These are phyloP conservation scores for Cottus gobio DNA, from an alignment of 2,113 vertebrate species.

Conservation along the genomic window DNA sequence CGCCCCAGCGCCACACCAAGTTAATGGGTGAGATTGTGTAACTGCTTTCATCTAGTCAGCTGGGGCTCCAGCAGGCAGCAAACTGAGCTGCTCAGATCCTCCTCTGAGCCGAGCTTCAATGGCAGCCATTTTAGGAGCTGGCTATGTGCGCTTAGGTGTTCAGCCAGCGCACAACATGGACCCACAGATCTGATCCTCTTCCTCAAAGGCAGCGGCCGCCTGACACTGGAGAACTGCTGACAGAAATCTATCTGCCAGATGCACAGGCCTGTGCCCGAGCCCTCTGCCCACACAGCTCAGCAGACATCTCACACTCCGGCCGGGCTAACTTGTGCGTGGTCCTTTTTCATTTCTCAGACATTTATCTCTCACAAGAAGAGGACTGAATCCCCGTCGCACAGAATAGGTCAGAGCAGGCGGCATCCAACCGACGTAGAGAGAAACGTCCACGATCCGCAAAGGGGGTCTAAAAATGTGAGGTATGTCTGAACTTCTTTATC, in stretches of 20 bases:
- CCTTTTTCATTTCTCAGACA: slow-evolving; percentile 68
- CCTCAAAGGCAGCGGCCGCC: slow-evolving; percentile 81
- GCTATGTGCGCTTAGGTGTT: slow-evolving; percentile 83
- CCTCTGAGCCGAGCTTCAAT: slow-evolving; percentile 87
- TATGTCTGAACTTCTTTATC: slow-evolving; percentile 82
- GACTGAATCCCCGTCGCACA: slow-evolving; percentile 26
- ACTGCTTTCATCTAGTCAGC: slow-evolving; percentile 92
- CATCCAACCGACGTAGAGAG: slow-evolving; percentile 23
- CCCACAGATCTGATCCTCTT: slow-evolving; percentile 88
- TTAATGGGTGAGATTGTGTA: slow-evolving; percentile 91
- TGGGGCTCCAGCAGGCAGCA: slow-evolving; percentile 90
- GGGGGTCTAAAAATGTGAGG: slow-evolving; percentile 82
- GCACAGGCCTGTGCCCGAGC: slow-evolving; percentile 73
- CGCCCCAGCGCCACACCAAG: slow-evolving; percentile 87
- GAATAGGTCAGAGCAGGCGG: slow-evolving; percentile 47
- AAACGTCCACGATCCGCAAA: slow-evolving; percentile 68
- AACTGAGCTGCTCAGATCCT: slow-evolving; percentile 93
- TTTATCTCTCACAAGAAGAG: slow-evolving; percentile 61
- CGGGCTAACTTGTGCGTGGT: slow-evolving; percentile 59
- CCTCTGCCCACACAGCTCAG: slow-evolving; percentile 75
- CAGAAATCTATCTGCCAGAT: slow-evolving; percentile 86
- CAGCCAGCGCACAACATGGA: slow-evolving; percentile 93
- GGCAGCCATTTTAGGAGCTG: slow-evolving; percentile 98
- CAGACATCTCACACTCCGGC: slow-evolving; percentile 69
- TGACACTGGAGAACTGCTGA: slow-evolving; percentile 84